Base-by-base conservation (phyloP, 2,888 invertebrate genomes). In the Dynastes maya region DNA sequence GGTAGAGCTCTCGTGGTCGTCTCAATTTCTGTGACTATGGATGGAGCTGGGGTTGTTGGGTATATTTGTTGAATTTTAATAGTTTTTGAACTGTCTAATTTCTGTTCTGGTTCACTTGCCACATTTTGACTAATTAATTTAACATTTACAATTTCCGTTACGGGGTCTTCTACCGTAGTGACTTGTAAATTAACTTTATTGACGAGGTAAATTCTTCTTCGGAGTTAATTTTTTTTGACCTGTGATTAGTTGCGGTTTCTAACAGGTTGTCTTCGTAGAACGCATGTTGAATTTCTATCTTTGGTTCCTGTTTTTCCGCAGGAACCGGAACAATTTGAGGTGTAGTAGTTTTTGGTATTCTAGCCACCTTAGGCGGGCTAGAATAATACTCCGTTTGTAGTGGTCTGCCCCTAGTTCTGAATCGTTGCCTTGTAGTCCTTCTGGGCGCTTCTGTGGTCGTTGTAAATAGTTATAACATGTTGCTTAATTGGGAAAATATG, bases 351-450 rank as follows among this genome's bases (percentile, higher is more conserved):
- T 72, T 45, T 22, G 74, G 58, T 32, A 74, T 63, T n/a, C 40
- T 45, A 74, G 6, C 61, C 45, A 74, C 29, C n/a, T 61, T 61
- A 11, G 72, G 45, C 0, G 78, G 32, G 51, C 51, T 71, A 0
- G 78, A 55, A 72, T 72, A 65, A 32, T 72, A 64, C 55, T 78
- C 71, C 9, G 58, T 76, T 3, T 68, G 65, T 27, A 70, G 22
- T 32, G 87, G 85, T 32, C 88, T 83, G 6, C 86, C 86, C 80
- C 88, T 85, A 6, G 86, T 85, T 80, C 87, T 85, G 75, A 86
- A 87, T 78, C 87, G 83, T 77, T 85, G 86, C 55, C 85, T 84
- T 13, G 82, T 29, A 61, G 67, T 71, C 79, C 72, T 82, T 80
- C 80, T 81, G 27, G 81, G 53, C 45, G 72, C 53, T 72, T 82